Base-by-base conservation (phyloP, 2,113 vertebrate species). In the Brachyhypopomus occidentalis region DNA sequence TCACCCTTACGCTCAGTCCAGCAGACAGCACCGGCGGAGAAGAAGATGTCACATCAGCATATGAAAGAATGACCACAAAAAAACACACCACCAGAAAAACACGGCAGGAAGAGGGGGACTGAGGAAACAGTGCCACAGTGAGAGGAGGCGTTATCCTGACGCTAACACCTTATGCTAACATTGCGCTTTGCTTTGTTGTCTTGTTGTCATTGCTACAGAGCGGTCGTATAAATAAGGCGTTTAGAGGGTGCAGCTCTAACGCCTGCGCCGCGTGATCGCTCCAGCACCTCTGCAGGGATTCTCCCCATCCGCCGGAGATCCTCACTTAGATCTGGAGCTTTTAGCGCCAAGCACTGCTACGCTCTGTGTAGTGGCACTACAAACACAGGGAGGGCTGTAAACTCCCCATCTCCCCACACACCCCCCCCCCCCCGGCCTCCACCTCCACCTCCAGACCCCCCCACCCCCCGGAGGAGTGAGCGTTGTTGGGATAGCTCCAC, bases 301-400 rank as follows among this genome's bases (percentile, higher is more conserved):
- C 8, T 25, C 12, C 6, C 38, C n/a, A 11, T 4, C 36, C 25
- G 1, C 30, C 87, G 84, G 89, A 92, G 90, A 89, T 83, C 82
- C 90, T 88, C 85, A 69, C 88, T 92, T 86, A 92, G 92, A 94
- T 93, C 90, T 88, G 85, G 88, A 86, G 87, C 80, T 71, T 92
- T 93, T 91, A 92, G 90, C 91, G 92, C 92, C 90, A 90, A 92
- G 89, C 90, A 90, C 88, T 34, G 89, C 90, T 91, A 88, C 38
- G 76, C 90, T 91, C 90, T 91, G 90, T 93, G 92, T 89, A 92
- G 90, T 88, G 89, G 60, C 84, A 89, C 90, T 92, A 93, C 92
- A 93, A 92, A 93, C 89, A 89, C 88, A 86, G 45, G n/a, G 87
- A 86, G 89, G 90, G 87, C 88, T 89, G 89, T 92, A 93, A 94